These are phyloP conservation scores for Apeltes quadracus DNA, from an alignment of 2,113 vertebrate species.

Conservation along the genomic window DNA sequence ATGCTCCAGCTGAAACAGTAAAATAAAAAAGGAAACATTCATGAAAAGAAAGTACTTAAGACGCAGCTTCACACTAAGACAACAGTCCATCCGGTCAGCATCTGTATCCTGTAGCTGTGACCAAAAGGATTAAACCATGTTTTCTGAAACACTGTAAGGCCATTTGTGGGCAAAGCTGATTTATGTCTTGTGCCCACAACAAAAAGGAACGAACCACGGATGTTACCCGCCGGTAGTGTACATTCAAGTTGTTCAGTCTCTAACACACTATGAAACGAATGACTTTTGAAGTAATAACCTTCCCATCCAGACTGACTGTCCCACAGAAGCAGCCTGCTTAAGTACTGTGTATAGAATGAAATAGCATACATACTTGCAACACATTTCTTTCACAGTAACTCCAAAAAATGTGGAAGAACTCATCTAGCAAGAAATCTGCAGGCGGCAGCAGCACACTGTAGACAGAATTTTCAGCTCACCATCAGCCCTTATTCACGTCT, in stretches of 20 bases:
- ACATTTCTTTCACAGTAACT: neutral
- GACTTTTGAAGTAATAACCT: neutral
- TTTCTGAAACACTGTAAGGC: neutral
- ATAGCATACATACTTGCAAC: neutral
- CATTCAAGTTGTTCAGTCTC: neutral
- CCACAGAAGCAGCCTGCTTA: neutral
- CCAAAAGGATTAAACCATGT: neutral
- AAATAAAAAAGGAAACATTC: neutral
- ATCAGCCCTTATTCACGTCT: too few relatives aligned
- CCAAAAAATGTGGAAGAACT: neutral
- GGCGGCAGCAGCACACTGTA: neutral
- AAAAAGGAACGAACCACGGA: neutral
- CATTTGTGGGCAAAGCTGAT: neutral
- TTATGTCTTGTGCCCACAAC: too few relatives aligned
- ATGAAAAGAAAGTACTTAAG: neutral
- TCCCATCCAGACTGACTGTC: neutral
- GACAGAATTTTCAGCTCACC: neutral
- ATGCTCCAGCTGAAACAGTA: constrained; percentile 85
- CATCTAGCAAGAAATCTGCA: neutral
- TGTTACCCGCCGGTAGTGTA: neutral
- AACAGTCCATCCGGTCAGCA: neutral
- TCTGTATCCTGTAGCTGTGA: neutral
- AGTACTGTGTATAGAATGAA: neutral
- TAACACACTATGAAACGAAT: neutral
- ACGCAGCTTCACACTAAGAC: neutral